Conservation (phyloP, 2,888 invertebrate genomes). For the Sinodicranocentrus sp. region DNA sequence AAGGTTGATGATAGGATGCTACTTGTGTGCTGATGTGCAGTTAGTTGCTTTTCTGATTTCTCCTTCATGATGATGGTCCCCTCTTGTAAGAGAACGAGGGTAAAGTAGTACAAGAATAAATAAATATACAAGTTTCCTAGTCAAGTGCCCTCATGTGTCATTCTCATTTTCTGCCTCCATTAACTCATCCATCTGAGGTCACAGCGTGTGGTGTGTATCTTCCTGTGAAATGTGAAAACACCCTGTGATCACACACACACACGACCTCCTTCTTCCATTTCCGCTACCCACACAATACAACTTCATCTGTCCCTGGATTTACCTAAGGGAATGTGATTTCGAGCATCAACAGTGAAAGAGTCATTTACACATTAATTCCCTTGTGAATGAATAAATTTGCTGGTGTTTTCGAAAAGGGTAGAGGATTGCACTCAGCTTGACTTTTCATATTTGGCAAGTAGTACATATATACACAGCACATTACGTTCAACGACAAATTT, state of each 20-base stretch:
- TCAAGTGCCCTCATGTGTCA: constrained; percentile 55
- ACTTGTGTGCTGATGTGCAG: neutral
- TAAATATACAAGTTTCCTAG: constrained; percentile 16
- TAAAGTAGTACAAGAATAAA: no score
- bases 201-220: neutral
- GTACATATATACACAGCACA: no score
- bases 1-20: neutral
- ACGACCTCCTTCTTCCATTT: no score
- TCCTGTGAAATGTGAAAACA: no score
- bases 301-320: no score
- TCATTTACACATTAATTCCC: constrained; percentile 39
- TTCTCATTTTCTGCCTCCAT: constrained; percentile 54
- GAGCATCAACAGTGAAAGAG: constrained; percentile 7
- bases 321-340: neutral
- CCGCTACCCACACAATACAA: no score
- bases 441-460: no score
- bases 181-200: constrained; percentile 21
- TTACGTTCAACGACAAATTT: no score
- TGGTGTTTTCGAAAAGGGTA: no score
- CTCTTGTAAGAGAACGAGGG: neutral
- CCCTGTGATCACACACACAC: no score
- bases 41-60: constrained; percentile 5
- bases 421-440: no score
- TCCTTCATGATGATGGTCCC: neutral
- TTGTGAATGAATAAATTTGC: constrained; percentile 20